Percentiles rank a stretch among this genome's conserved stretches.
These are phyloP conservation scores for Hestina assimilis DNA, from an alignment of 1,140 invertebrate genomes.

Conservation along the genomic window DNA sequence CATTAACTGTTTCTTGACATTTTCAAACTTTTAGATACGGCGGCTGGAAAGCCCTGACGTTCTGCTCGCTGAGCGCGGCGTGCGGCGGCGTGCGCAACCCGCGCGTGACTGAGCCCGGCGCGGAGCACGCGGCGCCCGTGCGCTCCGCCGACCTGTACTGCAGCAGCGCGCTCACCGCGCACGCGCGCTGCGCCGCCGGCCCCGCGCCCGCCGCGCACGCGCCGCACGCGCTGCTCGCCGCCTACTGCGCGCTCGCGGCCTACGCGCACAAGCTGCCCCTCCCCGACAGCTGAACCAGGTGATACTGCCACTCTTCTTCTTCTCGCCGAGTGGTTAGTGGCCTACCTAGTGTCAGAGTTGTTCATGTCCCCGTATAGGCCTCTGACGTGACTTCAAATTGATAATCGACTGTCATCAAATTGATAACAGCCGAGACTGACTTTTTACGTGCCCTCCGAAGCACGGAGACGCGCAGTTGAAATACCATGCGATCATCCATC, in stretches of 20 bases:
- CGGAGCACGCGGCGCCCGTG: conserved; percentile 29
- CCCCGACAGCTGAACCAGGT: conserved; percentile 43
- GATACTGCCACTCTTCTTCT: background rate
- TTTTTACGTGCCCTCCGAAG: too few relatives aligned
- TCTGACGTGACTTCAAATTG: too few relatives aligned
- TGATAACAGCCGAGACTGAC: background rate
- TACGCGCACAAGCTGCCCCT: conserved; percentile 43
- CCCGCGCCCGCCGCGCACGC: conserved; percentile 30
- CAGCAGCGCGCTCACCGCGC: conserved; percentile 53
- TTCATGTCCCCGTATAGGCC: too few relatives aligned
- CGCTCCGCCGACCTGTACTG: conserved; percentile 51
- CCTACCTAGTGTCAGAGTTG: too few relatives aligned
- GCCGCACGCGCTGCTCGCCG: conserved; percentile 45
- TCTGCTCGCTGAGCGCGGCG: conserved; percentile 61
- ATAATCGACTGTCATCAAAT: too few relatives aligned
- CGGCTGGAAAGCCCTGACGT: conserved; percentile 58
- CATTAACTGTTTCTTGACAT: too few relatives aligned
- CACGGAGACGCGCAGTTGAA: too few relatives aligned
- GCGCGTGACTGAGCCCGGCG: conserved; percentile 34
- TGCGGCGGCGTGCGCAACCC: conserved; percentile 56
- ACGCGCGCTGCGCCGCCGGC: conserved; percentile 36
- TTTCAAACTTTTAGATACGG: conserved; percentile 53
- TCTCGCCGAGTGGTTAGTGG: too few relatives aligned
- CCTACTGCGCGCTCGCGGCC: conserved; percentile 52
- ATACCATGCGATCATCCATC: too few relatives aligned